These are phyloP conservation scores for Timema podura DNA, from an alignment of 2,888 invertebrate genomes.

Conservation along the genomic window DNA sequence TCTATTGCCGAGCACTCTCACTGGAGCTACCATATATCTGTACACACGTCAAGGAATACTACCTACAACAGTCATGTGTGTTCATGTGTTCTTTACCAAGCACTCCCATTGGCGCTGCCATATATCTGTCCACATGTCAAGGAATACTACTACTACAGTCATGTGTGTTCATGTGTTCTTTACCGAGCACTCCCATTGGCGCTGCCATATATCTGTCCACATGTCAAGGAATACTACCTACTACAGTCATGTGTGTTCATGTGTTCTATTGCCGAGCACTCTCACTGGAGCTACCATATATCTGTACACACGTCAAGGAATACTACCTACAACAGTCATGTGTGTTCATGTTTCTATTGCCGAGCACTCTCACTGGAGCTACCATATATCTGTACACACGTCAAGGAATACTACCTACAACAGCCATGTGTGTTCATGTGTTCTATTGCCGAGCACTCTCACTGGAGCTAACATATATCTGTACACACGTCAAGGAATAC, in stretches of 20 bases:
- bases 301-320: slow-evolving; percentile 49
- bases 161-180: too few species aligned
- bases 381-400: slow-evolving; percentile 62
- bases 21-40: slow-evolving; percentile 75
- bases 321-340: too few species aligned
- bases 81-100: too few species aligned
- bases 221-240: background rate
- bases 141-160: background rate
- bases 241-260: too few species aligned
- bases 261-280: slow-evolving; percentile 43
- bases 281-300: slow-evolving; percentile 73
- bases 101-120: slow-evolving; percentile 68
- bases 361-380: slow-evolving; percentile 67
- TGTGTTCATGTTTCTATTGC: too few species aligned
- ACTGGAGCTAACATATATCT: slow-evolving; percentile 76
- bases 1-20: slow-evolving; percentile 53
- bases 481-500: slow-evolving; percentile 21
- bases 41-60: slow-evolving; percentile 8
- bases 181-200: slow-evolving; percentile 52
- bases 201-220: slow-evolving; percentile 67
- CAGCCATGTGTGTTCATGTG: too few species aligned
- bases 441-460: slow-evolving; percentile 52
- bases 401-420: background rate
- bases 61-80: too few species aligned
- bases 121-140: slow-evolving; percentile 56